phyloP scores from a whole-genome alignment of 1,140 invertebrate species.

The Papilio glaucus region DNA sequence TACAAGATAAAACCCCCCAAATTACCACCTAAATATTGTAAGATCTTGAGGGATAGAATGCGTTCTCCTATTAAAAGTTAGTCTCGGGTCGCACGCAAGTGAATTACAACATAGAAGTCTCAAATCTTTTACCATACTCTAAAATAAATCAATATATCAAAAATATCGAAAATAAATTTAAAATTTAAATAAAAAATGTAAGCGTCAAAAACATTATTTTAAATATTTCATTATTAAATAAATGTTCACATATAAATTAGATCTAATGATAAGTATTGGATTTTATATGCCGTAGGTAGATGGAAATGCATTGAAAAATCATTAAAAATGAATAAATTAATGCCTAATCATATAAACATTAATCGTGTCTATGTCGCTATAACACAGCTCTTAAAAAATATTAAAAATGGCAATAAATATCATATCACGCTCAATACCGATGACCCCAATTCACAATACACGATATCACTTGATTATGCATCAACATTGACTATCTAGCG shows the following conservation, averaged over 20 bases:
- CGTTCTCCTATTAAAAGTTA: no score
- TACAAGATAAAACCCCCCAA: no score
- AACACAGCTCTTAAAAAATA: not conserved
- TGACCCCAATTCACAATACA: constrained; percentile 7
- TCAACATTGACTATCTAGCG: constrained; percentile 29
- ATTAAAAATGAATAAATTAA: no score
- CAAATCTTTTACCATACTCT: not conserved
- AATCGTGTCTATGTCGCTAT: not conserved
- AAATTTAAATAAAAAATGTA: not conserved
- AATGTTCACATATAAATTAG: not conserved
- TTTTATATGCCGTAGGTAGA: no score
- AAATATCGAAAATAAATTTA: constrained; percentile 1
- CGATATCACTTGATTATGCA: constrained; percentile 11
- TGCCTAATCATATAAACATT: not conserved
- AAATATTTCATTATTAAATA: not conserved
- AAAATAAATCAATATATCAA: constrained; percentile 3
- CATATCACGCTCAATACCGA: constrained; percentile 24
- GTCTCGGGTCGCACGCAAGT: no score
- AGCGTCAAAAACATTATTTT: not conserved
- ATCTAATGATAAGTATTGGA: not conserved
- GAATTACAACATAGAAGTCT: no score
- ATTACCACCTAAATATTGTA: no score
- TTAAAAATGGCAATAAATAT: constrained; percentile 21
- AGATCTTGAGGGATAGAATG: no score
- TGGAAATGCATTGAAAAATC: no score